Evolutionary conservation across 2,113 vertebrate species (phyloP).

Genomic region (Plecotus auritus): DNA sequence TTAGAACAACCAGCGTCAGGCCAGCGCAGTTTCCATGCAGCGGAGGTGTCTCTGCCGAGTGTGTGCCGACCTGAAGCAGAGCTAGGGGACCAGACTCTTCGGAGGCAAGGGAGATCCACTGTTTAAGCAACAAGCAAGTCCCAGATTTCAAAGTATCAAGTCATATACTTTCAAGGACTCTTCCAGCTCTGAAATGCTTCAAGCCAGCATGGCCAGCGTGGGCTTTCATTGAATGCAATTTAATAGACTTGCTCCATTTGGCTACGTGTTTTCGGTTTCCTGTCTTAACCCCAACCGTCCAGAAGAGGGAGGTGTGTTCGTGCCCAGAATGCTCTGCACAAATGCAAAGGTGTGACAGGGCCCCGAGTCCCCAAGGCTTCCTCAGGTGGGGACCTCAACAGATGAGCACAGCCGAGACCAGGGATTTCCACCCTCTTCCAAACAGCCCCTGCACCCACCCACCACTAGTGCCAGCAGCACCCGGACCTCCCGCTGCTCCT

Average conservation of each 20-base stretch:
- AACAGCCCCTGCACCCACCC: neutral
- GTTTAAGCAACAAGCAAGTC: neutral
- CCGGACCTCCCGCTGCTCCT: neutral
- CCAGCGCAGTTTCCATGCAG: neutral
- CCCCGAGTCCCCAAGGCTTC: neutral
- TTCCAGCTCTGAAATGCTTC: neutral
- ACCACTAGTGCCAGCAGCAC: neutral
- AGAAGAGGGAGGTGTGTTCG: neutral
- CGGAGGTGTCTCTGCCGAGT: neutral
- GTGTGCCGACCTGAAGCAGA: neutral
- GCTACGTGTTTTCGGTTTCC: neutral
- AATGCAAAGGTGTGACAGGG: neutral
- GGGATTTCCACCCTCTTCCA: neutral
- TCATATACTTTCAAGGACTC: neutral
- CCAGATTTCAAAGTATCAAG: accelerated
- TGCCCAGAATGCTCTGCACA: neutral
- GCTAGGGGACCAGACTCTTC: neutral
- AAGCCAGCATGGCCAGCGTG: neutral
- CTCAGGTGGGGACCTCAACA: neutral
- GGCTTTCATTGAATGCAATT: neutral
- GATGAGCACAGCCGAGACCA: no score
- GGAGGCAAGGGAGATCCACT: neutral
- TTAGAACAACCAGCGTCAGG: neutral
- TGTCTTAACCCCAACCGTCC: neutral
- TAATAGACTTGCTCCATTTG: neutral